Conservation (phyloP, 2,113 vertebrate genomes). For the Dasyurus viverrinus region DNA sequence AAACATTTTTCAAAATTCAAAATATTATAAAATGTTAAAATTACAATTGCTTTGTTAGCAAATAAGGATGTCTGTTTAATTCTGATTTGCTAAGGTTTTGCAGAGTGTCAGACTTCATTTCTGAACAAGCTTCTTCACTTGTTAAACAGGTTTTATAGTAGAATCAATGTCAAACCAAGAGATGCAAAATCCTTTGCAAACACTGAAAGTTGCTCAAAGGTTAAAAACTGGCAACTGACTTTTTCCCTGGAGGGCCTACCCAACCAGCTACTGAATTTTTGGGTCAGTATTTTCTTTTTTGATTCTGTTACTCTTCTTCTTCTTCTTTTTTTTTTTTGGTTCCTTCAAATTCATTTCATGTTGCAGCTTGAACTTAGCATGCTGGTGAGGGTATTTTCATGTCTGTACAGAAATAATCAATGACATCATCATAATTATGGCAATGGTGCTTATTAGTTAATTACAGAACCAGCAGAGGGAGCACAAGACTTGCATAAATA, state of each 20-base stretch:
- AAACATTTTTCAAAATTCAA: not conserved
- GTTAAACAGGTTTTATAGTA: not conserved
- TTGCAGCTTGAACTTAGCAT: conserved; percentile 30
- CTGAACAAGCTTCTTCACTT: not conserved
- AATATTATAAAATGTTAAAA: not conserved
- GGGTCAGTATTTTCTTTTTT: not conserved
- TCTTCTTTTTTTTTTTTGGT: not conserved
- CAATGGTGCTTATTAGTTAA: conserved; percentile 70
- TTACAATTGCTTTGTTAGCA: not conserved
- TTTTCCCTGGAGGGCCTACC: not conserved
- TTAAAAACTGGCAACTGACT: not conserved
- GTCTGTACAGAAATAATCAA: conserved; percentile 23
- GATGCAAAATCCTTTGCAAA: not conserved
- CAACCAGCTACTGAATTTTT: not conserved
- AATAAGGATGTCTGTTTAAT: not conserved
- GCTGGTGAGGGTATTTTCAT: conserved; percentile 48
- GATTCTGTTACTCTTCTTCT: not conserved
- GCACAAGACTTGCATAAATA: conserved; percentile 66
- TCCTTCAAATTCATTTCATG: conserved; percentile 12
- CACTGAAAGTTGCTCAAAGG: not conserved
- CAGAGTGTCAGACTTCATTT: not conserved
- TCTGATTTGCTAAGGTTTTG: not conserved
- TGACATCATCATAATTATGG: conserved; percentile 61
- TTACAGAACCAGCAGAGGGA: conserved; percentile 75
- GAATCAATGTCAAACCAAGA: not conserved